Evolutionary conservation across 2,888 invertebrate genomes (phyloP).

Genomic region (Trachelus troglodyta): DNA sequence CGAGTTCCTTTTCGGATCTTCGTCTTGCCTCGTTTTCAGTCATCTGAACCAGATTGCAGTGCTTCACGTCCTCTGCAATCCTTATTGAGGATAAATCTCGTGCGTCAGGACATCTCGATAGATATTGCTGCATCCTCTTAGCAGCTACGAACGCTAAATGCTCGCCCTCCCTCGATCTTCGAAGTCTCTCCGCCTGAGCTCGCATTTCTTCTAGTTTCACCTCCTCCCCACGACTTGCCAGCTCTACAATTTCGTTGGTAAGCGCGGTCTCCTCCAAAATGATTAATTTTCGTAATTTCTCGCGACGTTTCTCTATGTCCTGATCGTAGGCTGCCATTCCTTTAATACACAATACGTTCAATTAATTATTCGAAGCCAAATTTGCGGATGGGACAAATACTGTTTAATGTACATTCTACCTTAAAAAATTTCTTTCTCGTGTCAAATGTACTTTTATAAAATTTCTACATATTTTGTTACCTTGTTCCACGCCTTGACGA

Average conservation of each 20-base stretch:
- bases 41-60: slow-evolving; percentile 73
- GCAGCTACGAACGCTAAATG: slow-evolving; percentile 67
- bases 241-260: slow-evolving; percentile 69
- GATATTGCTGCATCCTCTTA: slow-evolving; percentile 66
- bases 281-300: slow-evolving; percentile 63
- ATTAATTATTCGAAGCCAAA: background rate
- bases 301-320: slow-evolving; percentile 66
- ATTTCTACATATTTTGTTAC: slow-evolving; percentile 22
- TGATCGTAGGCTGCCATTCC: slow-evolving; percentile 68
- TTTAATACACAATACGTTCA: slow-evolving; percentile 17
- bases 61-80: slow-evolving; percentile 69
- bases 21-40: slow-evolving; percentile 70
- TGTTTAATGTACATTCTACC: background rate
- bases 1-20: slow-evolving; percentile 70
- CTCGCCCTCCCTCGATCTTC: slow-evolving; percentile 69
- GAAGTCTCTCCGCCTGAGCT: slow-evolving; percentile 65
- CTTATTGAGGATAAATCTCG: slow-evolving; percentile 66
- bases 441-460: background rate
- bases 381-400: background rate
- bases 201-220: slow-evolving; percentile 69
- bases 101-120: slow-evolving; percentile 66
- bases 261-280: slow-evolving; percentile 69
- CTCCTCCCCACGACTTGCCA: slow-evolving; percentile 69
- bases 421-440: background rate
- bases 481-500: slow-evolving; percentile 41